Base-by-base conservation (phyloP, 2,888 invertebrate genomes). In the Belgica antarctica region DNA sequence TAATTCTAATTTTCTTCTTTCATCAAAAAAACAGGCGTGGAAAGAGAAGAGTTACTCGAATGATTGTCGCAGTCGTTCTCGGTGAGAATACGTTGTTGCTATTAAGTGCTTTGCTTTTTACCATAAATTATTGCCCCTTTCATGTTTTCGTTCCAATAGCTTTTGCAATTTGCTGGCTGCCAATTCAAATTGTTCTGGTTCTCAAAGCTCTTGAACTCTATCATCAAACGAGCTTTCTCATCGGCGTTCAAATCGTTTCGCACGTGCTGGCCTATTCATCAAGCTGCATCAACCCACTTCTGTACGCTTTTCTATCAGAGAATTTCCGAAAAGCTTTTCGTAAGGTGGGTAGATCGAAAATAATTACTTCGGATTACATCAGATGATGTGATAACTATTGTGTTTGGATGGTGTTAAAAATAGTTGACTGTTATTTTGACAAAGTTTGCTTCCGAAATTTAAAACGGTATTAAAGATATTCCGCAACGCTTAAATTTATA, bases 81-180 rank as follows among this genome's bases (percentile, higher is more conserved):
- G 61, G 61, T 61, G 25, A 24, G 34, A 34, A 12, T 12, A 46
- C 46, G 15, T n/a, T n/a, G 15, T 15, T 4, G 4, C 46, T 10
- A n/a, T n/a, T n/a, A n/a, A n/a, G n/a, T n/a, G n/a, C n/a, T n/a
- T n/a, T n/a, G n/a, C n/a, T n/a, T n/a, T n/a, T n/a, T n/a, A 17
- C 52, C 5, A 61, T 27, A 19, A 57, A 57, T 57, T 22, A 22
- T 47, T 47, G 7, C 7, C 2, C 2, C 25, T 57, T 19, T 15
- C 12, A 2, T n/a, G 10, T 57, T 10, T 7, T 12, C 25, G n/a
- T n/a, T n/a, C 12, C 3, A 7, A 41, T 15, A 62, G 93, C 93
- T 62, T 96, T 96, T 79, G 94, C 95, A 19, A 84, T 94, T 47
- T 94, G 95, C 81, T 96, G 96, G 96, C 87, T 91, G 75, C 96